Conservation (phyloP, 2,113 vertebrate genomes). For the Strix aluco region DNA sequence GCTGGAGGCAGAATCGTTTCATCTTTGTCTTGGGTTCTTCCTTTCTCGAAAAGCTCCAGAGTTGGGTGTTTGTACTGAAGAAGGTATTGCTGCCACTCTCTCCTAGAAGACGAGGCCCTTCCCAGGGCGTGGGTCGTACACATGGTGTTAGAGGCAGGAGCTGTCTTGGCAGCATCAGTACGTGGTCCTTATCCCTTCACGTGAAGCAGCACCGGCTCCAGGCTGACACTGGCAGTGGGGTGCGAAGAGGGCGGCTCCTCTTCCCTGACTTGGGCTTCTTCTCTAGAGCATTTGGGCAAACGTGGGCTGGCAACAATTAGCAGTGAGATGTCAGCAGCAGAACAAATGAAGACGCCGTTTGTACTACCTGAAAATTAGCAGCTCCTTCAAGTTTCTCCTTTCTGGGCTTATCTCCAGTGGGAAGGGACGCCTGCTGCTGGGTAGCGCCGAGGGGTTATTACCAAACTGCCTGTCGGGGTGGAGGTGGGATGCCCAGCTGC, state of each 20-base stretch:
- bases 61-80: background rate
- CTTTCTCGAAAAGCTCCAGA: background rate
- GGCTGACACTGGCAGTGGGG: accelerated
- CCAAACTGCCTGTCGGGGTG: background rate
- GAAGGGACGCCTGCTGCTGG: background rate
- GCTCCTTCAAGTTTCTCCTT: background rate
- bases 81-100: background rate
- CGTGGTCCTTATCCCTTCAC: accelerated
- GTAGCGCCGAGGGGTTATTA: background rate
- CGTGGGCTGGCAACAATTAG: background rate
- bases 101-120: background rate
- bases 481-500: background rate
- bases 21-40: background rate
- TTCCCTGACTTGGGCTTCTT: background rate
- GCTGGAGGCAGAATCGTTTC: background rate
- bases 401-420: background rate
- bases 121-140: accelerated
- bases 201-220: no score
- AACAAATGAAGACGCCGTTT: background rate
- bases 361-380: background rate
- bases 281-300: background rate
- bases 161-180: accelerated
- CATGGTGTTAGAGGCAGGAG: background rate
- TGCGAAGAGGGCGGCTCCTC: accelerated
- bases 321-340: background rate